phyloP scores from a whole-genome alignment of 2,113 vertebrate genomes.

The Numenius arquata region DNA sequence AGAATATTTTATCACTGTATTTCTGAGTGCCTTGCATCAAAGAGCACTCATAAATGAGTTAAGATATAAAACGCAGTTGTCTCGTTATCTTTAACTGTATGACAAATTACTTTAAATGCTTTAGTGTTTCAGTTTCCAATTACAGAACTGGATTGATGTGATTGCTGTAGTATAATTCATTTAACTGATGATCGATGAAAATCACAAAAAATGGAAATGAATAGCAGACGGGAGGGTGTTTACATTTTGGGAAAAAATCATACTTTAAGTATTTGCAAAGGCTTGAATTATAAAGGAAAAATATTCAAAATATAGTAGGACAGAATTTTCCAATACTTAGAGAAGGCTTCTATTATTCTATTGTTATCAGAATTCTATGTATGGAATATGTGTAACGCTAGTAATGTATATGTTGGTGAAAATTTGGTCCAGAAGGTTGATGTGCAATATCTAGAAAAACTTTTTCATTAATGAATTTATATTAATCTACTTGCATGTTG shows the following conservation, averaged over 20 bases:
- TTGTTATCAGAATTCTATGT: not conserved
- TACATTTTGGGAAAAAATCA: not conserved
- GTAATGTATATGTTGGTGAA: not conserved
- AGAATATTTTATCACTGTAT: slow-evolving; percentile 16
- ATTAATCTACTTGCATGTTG: not conserved
- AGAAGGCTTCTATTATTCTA: not conserved
- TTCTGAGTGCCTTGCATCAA: slow-evolving; percentile 45
- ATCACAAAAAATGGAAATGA: not conserved
- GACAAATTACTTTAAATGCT: slow-evolving; percentile 34
- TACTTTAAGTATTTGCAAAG: not conserved
- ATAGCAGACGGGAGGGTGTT: not conserved
- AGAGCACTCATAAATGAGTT: slow-evolving; percentile 37
- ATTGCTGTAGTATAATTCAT: not conserved
- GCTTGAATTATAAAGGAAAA: not conserved
- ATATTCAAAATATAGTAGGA: not conserved
- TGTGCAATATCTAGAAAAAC: not conserved
- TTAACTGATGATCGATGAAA: not conserved
- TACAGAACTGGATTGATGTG: not conserved
- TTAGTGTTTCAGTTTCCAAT: slow-evolving; percentile 44
- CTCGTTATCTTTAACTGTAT: slow-evolving; percentile 40
- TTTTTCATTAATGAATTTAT: not conserved
- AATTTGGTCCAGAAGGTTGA: not conserved
- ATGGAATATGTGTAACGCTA: not conserved
- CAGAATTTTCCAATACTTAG: not conserved
- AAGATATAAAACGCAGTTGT: slow-evolving; percentile 38